Percentiles rank a stretch among this genome's conserved stretches.
Conservation (phyloP, 1,140 invertebrate species). For the Drosophila funebris region DNA sequence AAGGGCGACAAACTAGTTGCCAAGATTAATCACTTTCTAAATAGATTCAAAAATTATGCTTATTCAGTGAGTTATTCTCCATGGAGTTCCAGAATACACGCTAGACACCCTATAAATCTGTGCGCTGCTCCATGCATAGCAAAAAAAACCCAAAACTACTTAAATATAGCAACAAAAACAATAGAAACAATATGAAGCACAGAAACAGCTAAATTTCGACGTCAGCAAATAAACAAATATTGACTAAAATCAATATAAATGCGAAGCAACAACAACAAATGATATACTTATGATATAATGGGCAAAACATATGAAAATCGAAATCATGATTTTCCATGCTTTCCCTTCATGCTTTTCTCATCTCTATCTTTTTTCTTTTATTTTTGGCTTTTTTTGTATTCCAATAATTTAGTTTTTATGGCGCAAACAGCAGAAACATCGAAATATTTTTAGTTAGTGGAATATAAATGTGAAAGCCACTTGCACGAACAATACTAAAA, state of each 20-base stretch:
- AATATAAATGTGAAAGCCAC: constrained; percentile 59
- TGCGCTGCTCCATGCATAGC: background rate
- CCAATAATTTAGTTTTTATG: constrained; percentile 49
- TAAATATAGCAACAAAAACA: constrained; percentile 26
- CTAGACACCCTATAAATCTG: constrained; percentile 5
- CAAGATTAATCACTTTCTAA: background rate
- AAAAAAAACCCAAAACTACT: constrained; percentile 17
- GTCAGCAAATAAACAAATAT: constrained; percentile 80
- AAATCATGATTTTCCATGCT: constrained; percentile 36
- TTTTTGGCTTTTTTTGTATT: constrained; percentile 20
- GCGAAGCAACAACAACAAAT: constrained; percentile 34
- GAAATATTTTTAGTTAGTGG: constrained; percentile 62
- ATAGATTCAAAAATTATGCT: background rate
- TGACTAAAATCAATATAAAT: constrained; percentile 72
- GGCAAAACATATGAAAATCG: constrained; percentile 29
- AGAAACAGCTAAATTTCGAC: constrained; percentile 44
- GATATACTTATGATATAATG: constrained; percentile 51
- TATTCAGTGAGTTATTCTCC: background rate
- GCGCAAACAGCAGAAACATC: constrained; percentile 50
- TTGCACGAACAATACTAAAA: constrained; percentile 65
- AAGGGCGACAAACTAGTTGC: constrained; percentile 1
- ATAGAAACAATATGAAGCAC: background rate
- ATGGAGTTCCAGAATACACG: background rate
- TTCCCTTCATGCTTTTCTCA: constrained; percentile 12
- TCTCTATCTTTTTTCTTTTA: constrained; percentile 6